phyloP scores from a whole-genome alignment of 2,113 vertebrate species.

The Halichoerus grypus region DNA sequence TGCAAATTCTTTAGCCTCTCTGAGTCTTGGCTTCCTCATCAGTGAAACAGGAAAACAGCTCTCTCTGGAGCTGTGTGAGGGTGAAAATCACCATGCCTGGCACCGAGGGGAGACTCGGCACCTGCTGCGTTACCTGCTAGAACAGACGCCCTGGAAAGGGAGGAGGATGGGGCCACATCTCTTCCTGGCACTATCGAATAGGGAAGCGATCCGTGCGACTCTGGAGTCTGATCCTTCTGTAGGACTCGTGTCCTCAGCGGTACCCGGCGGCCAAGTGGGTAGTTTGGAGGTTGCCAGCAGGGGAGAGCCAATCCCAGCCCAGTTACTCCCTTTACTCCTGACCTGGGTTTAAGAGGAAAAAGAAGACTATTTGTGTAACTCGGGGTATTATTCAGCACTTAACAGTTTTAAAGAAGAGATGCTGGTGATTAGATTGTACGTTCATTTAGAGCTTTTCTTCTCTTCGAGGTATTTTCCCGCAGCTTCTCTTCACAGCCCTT shows the following conservation, averaged over 20 bases:
- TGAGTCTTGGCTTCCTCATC: neutral
- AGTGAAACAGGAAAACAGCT: neutral
- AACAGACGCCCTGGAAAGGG: neutral
- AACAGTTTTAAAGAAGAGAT: neutral
- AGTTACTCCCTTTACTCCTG: neutral
- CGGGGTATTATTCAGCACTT: neutral
- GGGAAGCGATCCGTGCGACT: neutral
- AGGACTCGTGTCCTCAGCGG: neutral
- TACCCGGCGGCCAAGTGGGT: neutral
- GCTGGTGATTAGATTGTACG: no score
- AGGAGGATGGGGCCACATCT: fast-evolving
- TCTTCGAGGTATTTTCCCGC: neutral
- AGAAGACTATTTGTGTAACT: neutral
- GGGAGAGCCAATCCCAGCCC: neutral
- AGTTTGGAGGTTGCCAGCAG: neutral
- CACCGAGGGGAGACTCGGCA: neutral
- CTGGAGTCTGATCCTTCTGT: neutral
- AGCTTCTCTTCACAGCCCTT: neutral
- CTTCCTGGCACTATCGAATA: neutral
- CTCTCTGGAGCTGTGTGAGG: neutral
- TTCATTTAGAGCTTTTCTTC: conserved; percentile 14
- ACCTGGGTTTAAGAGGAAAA: neutral
- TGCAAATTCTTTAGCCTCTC: neutral
- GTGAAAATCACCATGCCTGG: neutral
- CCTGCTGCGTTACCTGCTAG: neutral